A percentile compares a stretch with the other conserved stretches of the same genome.
Conservation (phyloP, 2,113 vertebrate species). For the Marcusenius ussheri region DNA sequence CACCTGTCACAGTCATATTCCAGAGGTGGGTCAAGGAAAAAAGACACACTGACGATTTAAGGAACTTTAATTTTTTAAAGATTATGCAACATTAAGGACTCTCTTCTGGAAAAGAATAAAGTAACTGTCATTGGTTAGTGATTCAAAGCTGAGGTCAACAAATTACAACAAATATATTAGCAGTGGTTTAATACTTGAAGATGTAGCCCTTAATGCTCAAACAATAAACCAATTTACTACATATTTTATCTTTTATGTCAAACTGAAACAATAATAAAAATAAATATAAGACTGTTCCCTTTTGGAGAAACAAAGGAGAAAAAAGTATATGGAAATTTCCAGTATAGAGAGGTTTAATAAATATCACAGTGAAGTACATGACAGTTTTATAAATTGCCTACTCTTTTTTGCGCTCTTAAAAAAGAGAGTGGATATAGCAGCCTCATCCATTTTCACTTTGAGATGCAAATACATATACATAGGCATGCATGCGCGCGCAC, state of each 20-base stretch:
- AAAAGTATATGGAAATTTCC: background rate
- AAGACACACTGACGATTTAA: background rate
- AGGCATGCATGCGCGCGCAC: background rate
- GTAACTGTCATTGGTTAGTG: background rate
- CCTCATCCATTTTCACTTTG: background rate
- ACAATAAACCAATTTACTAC: background rate
- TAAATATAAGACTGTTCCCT: background rate
- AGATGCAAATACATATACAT: background rate
- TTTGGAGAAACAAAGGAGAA: background rate
- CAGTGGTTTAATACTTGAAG: background rate
- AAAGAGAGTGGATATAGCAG: background rate
- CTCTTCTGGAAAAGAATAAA: background rate
- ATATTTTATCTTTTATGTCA: background rate
- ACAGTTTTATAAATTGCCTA: conserved; percentile 10
- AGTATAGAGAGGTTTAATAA: background rate
- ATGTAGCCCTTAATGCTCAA: background rate
- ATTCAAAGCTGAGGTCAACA: background rate
- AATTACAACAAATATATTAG: background rate
- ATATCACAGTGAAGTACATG: background rate
- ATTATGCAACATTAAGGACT: background rate
- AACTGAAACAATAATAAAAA: background rate
- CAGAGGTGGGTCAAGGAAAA: background rate
- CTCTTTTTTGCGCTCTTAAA: background rate
- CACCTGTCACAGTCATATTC: background rate
- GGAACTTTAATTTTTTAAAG: background rate